Base-by-base conservation (phyloP, 2,888 invertebrate genomes). In the Diloba caeruleocephala region DNA sequence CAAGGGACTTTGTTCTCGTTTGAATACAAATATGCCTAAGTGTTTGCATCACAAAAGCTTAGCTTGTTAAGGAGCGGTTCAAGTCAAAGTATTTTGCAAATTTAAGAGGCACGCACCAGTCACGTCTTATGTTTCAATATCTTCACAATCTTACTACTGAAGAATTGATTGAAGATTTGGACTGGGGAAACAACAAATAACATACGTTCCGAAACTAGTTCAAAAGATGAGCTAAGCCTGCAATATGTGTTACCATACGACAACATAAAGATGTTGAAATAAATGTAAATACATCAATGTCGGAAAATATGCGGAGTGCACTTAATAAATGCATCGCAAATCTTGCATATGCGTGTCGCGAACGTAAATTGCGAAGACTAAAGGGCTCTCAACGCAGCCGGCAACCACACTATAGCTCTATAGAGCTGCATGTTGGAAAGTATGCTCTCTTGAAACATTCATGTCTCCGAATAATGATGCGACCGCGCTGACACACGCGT, bases 391-490 rank as follows among this genome's bases (percentile, higher is more conserved):
- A 55, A 48, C 42, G 53, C 36, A 29, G 45, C 51, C 49, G 38
- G 28, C 66, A 49, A 44, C 38, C 39, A 25, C 52, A 25, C 29
- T 55, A 38, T 49, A 36, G 28, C 34, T 29, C 15, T 33, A 52
- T 46, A 39, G 25, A 46, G 53, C 8, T 34, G 42, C 56, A 64
- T 60, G 56, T 68, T 67, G 56, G 60, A 69, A 71, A 67, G 63
- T 69, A 62, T 66, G 70, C 44, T 66, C 57, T 73, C 81, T 75
- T 70, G 71, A 74, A 80, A 74, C 79, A 82, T 82, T 80, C 90
- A 89, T 91, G 91, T 81, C 87, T 78, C 64, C 76, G 90, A 90
- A 92, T 92, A 91, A 90, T 89, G 82, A 85, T 79, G 85, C 69
- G 71, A 45, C 68, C 71, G 56, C 58, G 57, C 57, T 70, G 76